Base-by-base conservation (phyloP, 2,797 vertebrate genomes). In the Knipowitschia caucasica region DNA sequence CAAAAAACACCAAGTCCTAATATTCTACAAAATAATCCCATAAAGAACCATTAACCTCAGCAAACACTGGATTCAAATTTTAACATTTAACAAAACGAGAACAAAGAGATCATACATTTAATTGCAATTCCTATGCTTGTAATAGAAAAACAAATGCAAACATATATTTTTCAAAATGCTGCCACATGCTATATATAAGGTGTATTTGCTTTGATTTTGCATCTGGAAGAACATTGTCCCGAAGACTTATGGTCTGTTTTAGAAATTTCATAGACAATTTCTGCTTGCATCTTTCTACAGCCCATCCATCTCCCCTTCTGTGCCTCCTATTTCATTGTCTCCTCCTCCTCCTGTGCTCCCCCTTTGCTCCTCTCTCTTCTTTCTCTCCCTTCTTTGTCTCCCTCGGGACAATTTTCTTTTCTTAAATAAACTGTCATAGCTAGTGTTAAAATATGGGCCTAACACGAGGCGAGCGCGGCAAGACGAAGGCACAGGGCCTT, bases 381-480 rank as follows among this genome's bases (percentile, higher is more conserved):
- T 59, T 60, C 50, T 63, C 67, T 65, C 38, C 60, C 56, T 81
- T 75, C 75, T 81, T 78, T 65, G 81, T 93, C 90, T 94, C 93
- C 93, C 91, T 89, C 86, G 91, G 95, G 94, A 98, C 96, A 98
- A 98, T 99, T 98, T 99, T 98, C 95, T 96, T 96, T 98, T 96
- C 95, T 98, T 98, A 99, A 99, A 99, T 98, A 99, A 98, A 98
- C 95, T 99, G 96, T 99, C 96, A 99, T 93, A 76, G 93, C 93
- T 93, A 92, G 94, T 94, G 92, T 94, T 99, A 98, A 99, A 98
- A 96, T 98, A 99, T 99, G 92, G 95, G 92, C 89, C 80, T 73
- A 81, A 81, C 80, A 84, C 36, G 87, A 90, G 89, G 92, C 86
- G 89, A 92, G 93, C 92, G 88, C 91, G 87, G 73, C 70, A 69